Conservation (phyloP, 1,140 invertebrate genomes). For the Arion vulgaris region DNA sequence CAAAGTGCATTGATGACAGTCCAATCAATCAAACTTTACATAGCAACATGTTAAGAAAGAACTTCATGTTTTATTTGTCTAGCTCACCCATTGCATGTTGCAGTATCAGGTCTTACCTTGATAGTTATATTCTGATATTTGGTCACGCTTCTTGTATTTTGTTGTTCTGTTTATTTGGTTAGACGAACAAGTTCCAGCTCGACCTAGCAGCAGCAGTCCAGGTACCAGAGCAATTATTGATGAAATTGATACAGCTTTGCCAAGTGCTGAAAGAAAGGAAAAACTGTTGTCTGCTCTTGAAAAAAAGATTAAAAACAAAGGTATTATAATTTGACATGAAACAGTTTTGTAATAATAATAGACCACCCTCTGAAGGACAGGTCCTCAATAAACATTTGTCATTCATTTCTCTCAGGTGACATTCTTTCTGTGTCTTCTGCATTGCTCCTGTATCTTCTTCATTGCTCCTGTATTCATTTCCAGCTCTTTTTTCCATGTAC, state of each 20-base stretch:
- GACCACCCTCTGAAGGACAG: too few species aligned
- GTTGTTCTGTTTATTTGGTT: background rate
- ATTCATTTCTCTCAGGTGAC: background rate
- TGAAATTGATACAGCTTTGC: constrained; percentile 54
- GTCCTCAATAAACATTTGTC: background rate
- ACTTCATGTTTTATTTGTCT: too few species aligned
- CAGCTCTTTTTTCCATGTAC: background rate
- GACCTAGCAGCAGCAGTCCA: constrained; percentile 44
- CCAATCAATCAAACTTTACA: too few species aligned
- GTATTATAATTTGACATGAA: constrained; percentile 37
- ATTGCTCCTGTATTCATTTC: background rate
- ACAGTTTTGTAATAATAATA: too few species aligned
- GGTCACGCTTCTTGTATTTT: too few species aligned
- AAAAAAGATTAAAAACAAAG: constrained; percentile 58
- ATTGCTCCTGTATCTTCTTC: too few species aligned
- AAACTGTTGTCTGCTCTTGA: constrained; percentile 56
- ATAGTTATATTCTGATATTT: too few species aligned
- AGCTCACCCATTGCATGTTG: too few species aligned
- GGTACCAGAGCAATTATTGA: constrained; percentile 54
- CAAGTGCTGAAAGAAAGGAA: constrained; percentile 55
- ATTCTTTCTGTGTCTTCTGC: too few species aligned
- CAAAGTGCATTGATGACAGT: too few species aligned
- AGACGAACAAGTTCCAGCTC: background rate
- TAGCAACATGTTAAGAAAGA: too few species aligned
- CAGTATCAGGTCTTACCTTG: background rate